A percentile compares a stretch with the other conserved stretches of the same genome.
phyloP scores from a whole-genome alignment of 2,888 invertebrate species.

The Rhorus exstirpatorius region DNA sequence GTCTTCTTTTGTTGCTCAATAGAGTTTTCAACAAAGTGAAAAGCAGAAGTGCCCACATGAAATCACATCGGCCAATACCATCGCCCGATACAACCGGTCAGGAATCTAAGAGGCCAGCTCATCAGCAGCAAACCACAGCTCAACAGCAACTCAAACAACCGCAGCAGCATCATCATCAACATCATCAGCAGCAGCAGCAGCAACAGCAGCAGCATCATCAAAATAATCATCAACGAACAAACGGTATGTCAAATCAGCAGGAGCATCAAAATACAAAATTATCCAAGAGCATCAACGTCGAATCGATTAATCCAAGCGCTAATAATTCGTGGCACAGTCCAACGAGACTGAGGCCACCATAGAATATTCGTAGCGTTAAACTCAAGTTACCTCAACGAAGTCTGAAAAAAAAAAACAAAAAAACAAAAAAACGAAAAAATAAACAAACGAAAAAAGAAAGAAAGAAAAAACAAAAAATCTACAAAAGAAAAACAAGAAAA shows the following conservation, averaged over 20 bases:
- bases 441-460: not conserved
- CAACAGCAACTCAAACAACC: slow-evolving; percentile 70
- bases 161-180: slow-evolving; percentile 70
- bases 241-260: slow-evolving; percentile 72
- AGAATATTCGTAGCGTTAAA: slow-evolving; percentile 81
- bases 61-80: slow-evolving; percentile 94
- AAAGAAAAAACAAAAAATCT: slow-evolving; percentile 15
- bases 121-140: slow-evolving; percentile 57
- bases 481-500: too few species aligned
- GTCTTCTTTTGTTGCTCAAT: slow-evolving; percentile 86
- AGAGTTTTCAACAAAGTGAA: slow-evolving; percentile 99
- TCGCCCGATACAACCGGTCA: slow-evolving; percentile 92
- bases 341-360: slow-evolving; percentile 84
- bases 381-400: slow-evolving; percentile 85
- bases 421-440: not conserved
- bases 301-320: slow-evolving; percentile 78
- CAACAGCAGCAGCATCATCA: slow-evolving; percentile 70
- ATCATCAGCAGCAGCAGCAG: slow-evolving; percentile 64
- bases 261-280: slow-evolving; percentile 78
- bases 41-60: slow-evolving; percentile 99
- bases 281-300: slow-evolving; percentile 75
- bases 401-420: slow-evolving; percentile 72
- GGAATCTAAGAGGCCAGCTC: slow-evolving; percentile 88
- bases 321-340: slow-evolving; percentile 85
- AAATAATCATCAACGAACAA: slow-evolving; percentile 73